Base-by-base conservation (phyloP, 2,888 invertebrate species). In the Drosophila buzzatii region DNA sequence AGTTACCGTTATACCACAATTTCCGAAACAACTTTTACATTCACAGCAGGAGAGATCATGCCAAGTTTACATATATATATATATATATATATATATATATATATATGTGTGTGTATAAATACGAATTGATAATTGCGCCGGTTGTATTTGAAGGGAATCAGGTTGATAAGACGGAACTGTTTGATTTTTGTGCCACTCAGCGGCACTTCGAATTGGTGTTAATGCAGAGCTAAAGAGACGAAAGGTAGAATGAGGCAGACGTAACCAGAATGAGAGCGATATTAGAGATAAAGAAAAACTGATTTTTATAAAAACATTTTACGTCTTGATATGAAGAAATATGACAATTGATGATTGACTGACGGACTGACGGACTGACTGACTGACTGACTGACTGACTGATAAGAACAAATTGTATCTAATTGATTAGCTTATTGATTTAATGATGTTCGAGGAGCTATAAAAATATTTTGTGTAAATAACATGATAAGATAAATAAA, bases 101-200 rank as follows among this genome's bases (percentile, higher is more conserved):
- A 27, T n/a, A 16, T 31, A 27, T 39, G 33, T 45, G 18, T 41
- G 6, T 41, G 20, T 49, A 16, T 53, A 33, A 9, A 56, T 7
- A 10, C 44, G 33, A 52, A 35, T 39, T 66, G 76, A 75, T 66
- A 66, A 79, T 63, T 64, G 52, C n/a, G 76, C 76, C 76, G 76
- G 70, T 60, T 75, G 76, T 23, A 20, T 31, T 47, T 6, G 23
- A 14, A 27, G 23, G 41, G 27, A 67, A 68, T 9, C 41, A 9
- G 18, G 41, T 68, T 75, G 76, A 76, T 76, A 76, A 76, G 76
- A 39, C 44, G 33, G 16, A 52, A 45, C 44, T 41, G 53, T 51
- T 49, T 73, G 61, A 41, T 53, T 23, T 39, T 58, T 59, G 23
- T 72, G 42, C 41, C n/a, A 62, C 58, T 77, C 79, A 66, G 39